A percentile compares a stretch with the other conserved stretches of the same genome.
Conservation (phyloP, 2,113 vertebrate genomes). For the Callaeas wilsoni region DNA sequence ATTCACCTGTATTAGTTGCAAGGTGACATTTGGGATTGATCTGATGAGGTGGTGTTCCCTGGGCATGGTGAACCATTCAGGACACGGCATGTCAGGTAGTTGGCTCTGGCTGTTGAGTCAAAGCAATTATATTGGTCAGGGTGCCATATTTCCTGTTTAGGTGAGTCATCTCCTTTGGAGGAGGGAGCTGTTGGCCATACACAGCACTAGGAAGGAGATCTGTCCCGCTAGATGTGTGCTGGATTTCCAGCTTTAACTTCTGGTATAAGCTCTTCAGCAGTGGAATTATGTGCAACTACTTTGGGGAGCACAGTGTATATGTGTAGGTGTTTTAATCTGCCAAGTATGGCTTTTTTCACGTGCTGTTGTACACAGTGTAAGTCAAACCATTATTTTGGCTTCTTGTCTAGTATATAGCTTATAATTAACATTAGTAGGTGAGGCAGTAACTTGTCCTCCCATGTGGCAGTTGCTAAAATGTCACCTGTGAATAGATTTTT, state of each 20-base stretch:
- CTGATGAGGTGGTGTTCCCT: not conserved
- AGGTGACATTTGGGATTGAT: not conserved
- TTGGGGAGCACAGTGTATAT: rapidly evolving
- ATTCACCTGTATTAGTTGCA: not conserved
- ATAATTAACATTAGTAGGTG: not conserved
- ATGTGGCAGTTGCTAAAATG: not conserved
- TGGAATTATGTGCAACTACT: rapidly evolving
- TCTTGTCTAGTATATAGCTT: not conserved
- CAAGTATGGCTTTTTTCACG: not conserved
- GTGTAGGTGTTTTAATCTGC: not conserved
- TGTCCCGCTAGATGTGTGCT: not conserved
- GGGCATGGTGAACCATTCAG: not conserved
- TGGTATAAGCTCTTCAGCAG: not conserved
- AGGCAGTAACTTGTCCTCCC: not conserved
- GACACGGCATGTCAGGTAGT: not conserved
- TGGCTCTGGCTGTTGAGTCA: not conserved
- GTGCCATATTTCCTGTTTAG: not conserved
- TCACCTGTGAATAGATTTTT: not conserved
- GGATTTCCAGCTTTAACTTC: not conserved
- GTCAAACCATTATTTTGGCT: not conserved
- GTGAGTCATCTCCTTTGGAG: not conserved
- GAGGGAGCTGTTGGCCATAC: not conserved
- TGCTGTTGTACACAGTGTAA: not conserved
- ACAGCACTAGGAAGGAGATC: not conserved
- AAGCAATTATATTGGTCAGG: not conserved